Percentiles rank a stretch among this genome's conserved stretches.
Evolutionary conservation across 2,888 invertebrate species (phyloP).

Genomic region (Trichacis sp.): DNA sequence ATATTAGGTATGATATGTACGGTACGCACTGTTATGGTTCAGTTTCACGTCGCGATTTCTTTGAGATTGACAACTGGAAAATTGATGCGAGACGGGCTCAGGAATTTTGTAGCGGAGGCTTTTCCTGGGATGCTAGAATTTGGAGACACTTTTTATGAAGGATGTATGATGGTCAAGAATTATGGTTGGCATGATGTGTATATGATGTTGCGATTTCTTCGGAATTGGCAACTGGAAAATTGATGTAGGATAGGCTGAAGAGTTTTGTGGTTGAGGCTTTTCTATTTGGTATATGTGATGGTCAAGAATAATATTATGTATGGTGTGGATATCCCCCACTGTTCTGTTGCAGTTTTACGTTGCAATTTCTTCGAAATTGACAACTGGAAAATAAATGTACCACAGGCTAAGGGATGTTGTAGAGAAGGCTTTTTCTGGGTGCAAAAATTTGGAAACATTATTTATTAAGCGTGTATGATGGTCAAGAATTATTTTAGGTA

Average conservation of each 20-base stretch:
- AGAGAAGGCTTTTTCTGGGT: neutral
- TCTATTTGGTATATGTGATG: too few species aligned
- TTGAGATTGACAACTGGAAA: neutral
- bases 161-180: too few species aligned
- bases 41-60: too few species aligned
- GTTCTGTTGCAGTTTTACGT: too few species aligned
- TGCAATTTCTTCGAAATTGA: constrained; percentile 10
- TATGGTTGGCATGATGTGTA: too few species aligned
- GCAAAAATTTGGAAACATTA: neutral
- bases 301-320: too few species aligned
- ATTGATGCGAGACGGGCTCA: neutral
- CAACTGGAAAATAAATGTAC: neutral
- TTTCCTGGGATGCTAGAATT: neutral
- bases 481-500: too few species aligned
- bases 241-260: neutral
- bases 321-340: too few species aligned
- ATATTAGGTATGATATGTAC: too few species aligned
- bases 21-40: too few species aligned
- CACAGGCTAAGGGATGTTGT: neutral
- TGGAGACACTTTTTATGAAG: neutral
- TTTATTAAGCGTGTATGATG: too few species aligned
- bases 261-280: neutral
- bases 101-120: neutral
- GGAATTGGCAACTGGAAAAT: neutral
- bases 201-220: too few species aligned